A percentile compares a stretch with the other conserved stretches of the same genome.
Evolutionary conservation across 53 echinoderm and acorn worm genomes (phyloP).

Genomic region (Stichopus horrens): DNA sequence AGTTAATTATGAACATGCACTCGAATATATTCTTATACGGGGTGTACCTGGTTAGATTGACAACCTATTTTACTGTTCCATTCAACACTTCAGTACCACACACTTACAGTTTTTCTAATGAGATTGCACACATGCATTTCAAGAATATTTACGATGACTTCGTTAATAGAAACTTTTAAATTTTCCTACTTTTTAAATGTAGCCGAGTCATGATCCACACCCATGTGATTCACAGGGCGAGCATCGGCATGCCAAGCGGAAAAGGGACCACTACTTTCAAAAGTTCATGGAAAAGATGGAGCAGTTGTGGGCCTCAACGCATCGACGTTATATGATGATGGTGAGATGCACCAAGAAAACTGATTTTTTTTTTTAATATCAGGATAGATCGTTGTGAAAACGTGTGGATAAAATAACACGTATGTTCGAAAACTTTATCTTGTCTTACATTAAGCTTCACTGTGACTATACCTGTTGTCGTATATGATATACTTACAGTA

Average conservation of each 20-base stretch:
- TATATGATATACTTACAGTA: too few species aligned
- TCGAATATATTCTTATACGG: too few species aligned
- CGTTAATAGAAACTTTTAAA: not conserved
- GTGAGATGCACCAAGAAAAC: too few species aligned
- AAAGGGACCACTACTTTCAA: constrained; percentile 5
- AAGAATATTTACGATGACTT: not conserved
- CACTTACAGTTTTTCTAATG: not conserved
- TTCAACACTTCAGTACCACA: not conserved
- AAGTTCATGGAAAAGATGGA: not conserved
- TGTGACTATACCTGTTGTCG: too few species aligned
- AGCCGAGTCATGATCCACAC: not conserved
- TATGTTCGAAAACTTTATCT: too few species aligned
- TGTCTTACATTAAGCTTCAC: too few species aligned
- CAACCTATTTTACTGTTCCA: too few species aligned
- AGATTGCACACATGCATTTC: not conserved
- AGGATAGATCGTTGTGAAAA: too few species aligned
- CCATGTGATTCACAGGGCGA: constrained; percentile 13
- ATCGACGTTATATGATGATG: not conserved
- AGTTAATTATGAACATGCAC: too few species aligned
- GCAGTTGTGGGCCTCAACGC: not conserved
- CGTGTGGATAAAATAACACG: too few species aligned
- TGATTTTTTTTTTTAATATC: too few species aligned
- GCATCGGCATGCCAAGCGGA: constrained; percentile 8
- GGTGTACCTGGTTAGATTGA: too few species aligned
- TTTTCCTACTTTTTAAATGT: not conserved